Percentiles rank a stretch among this genome's conserved stretches.
Conservation (phyloP, 2,113 vertebrate genomes). For the Oplegnathus fasciatus region DNA sequence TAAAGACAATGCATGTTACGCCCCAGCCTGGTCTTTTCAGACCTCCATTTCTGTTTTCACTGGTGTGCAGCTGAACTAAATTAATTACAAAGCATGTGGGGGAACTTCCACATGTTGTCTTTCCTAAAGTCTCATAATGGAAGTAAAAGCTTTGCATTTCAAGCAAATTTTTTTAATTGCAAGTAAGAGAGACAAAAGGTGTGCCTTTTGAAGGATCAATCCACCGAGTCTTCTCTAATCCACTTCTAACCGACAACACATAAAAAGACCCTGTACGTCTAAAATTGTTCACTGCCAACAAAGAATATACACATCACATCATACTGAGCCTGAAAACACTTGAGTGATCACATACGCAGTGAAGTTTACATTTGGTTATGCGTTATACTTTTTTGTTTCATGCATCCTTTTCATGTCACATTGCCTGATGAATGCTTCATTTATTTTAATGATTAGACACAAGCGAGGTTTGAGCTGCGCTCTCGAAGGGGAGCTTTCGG, state of each 20-base stretch:
- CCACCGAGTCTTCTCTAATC: not conserved
- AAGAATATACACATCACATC: not conserved
- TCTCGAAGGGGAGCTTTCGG: constrained; percentile 59
- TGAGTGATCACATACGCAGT: not conserved
- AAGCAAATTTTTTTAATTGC: not conserved
- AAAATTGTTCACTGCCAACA: not conserved
- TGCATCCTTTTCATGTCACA: constrained; percentile 12
- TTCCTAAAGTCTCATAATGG: not conserved
- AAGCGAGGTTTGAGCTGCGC: constrained; percentile 44
- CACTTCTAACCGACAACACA: not conserved
- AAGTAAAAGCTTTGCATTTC: not conserved
- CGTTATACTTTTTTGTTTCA: not conserved
- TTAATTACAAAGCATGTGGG: constrained; percentile 10
- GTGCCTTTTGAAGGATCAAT: not conserved
- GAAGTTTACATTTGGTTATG: not conserved
- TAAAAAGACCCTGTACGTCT: not conserved
- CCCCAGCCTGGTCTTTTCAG: not conserved
- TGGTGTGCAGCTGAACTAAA: constrained; percentile 1
- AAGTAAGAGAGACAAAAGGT: not conserved
- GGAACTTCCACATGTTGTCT: not conserved
- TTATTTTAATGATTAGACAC: constrained; percentile 53
- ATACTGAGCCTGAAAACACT: not conserved
- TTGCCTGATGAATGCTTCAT: constrained; percentile 34
- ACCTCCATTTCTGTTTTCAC: constrained; percentile 10
- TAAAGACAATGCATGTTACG: constrained; percentile 1